A percentile compares a stretch with the other conserved stretches of the same genome.
These are phyloP conservation scores for Campylorhamphus procurvoides DNA, from an alignment of 2,113 vertebrate species.

Conservation along the genomic window DNA sequence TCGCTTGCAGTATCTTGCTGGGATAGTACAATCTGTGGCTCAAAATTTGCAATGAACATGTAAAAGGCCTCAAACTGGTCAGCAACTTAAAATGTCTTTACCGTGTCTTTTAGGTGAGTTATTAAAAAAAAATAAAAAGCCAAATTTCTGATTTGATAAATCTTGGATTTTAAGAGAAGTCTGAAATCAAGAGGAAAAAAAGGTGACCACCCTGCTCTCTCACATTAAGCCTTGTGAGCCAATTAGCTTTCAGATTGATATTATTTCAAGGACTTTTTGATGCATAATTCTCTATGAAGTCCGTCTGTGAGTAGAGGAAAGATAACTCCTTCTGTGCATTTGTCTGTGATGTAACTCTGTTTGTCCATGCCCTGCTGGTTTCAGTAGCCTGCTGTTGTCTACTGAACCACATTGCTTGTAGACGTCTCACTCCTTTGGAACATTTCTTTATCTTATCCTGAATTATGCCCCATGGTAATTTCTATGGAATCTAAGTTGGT, in stretches of 20 bases:
- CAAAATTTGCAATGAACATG: not conserved
- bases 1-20: not conserved
- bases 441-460: not conserved
- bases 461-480: not conserved
- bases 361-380: not conserved
- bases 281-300: not conserved
- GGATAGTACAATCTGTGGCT: not conserved
- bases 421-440: not conserved
- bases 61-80: not conserved
- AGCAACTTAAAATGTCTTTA: not conserved
- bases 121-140: not conserved
- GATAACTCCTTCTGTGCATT: not conserved
- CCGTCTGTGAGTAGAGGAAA: not conserved
- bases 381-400: not conserved
- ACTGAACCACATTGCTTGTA: fast-evolving
- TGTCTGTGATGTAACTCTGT: not conserved
- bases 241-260: not conserved
- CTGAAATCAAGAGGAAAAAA: not conserved
- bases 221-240: fast-evolving
- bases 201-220: fast-evolving
- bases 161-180: not conserved
- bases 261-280: not conserved
- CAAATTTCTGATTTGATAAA: not conserved
- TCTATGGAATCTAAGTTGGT: not conserved
- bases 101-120: not conserved